These are phyloP conservation scores for Aleiodes alternator DNA, from an alignment of 2,888 invertebrate species.

Conservation along the genomic window DNA sequence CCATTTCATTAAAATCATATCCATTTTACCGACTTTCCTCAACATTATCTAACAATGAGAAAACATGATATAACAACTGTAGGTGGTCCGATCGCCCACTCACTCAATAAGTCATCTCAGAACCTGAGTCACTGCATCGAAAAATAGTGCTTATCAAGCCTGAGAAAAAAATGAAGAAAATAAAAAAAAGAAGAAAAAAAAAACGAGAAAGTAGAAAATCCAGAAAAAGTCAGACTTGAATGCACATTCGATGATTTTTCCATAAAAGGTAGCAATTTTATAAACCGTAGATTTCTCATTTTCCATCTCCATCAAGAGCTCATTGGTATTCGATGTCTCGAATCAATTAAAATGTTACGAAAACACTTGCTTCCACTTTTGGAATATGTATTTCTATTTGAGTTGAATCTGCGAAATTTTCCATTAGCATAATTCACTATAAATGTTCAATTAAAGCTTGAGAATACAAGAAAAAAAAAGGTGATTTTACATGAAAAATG, in stretches of 20 bases:
- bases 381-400: slow-evolving; percentile 5
- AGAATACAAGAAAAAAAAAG: too few species aligned
- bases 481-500: too few species aligned
- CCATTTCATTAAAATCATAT: too few species aligned
- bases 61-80: too few species aligned
- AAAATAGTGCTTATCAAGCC: neutral
- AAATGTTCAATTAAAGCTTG: neutral
- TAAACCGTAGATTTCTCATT: neutral
- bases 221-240: neutral
- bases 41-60: too few species aligned
- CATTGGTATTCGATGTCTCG: neutral
- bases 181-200: neutral
- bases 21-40: too few species aligned
- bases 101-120: neutral
- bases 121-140: neutral
- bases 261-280: neutral
- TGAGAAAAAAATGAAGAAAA: neutral
- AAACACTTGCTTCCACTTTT: slow-evolving; percentile 4
- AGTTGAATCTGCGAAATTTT: neutral
- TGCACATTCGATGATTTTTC: neutral
- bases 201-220: slow-evolving; percentile 19
- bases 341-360: slow-evolving; percentile 17
- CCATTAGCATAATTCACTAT: neutral
- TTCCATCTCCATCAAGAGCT: neutral
- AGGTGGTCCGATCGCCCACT: too few species aligned